Evolutionary conservation across 2,888 invertebrate species (phyloP).

Genomic region (Volucella inanis): DNA sequence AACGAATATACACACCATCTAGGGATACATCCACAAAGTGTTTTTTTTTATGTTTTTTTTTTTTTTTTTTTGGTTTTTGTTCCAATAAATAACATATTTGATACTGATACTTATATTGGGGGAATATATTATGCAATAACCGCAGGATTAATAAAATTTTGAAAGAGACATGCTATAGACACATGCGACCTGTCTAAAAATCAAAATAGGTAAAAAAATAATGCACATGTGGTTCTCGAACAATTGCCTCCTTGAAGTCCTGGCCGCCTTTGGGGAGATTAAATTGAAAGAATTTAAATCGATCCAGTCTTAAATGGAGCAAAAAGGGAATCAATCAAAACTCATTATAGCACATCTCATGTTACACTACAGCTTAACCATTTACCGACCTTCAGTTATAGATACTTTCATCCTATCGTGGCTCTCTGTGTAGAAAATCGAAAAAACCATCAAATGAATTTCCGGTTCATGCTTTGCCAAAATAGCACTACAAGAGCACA

Average conservation of each 20-base stretch:
- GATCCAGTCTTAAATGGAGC: background rate
- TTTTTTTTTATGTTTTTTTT: too few relatives aligned
- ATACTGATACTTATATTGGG: slow-evolving; percentile 57
- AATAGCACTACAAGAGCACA: slow-evolving; percentile 51
- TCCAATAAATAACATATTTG: slow-evolving; percentile 58
- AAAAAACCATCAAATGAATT: slow-evolving; percentile 56
- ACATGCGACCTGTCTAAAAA: too few relatives aligned
- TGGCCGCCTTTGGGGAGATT: too few relatives aligned
- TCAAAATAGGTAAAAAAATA: slow-evolving; percentile 10
- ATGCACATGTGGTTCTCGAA: slow-evolving; percentile 46
- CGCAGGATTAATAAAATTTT: slow-evolving; percentile 60
- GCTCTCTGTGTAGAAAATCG: slow-evolving; percentile 51
- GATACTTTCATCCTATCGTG: slow-evolving; percentile 6
- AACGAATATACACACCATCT: background rate
- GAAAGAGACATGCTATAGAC: slow-evolving; percentile 10
- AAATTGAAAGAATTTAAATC: too few relatives aligned
- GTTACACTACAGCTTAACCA: slow-evolving; percentile 42
- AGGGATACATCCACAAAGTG: background rate
- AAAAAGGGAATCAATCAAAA: slow-evolving; percentile 17
- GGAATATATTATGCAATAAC: slow-evolving; percentile 47
- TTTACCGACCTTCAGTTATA: slow-evolving; percentile 10
- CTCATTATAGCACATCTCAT: background rate
- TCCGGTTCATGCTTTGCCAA: slow-evolving; percentile 37
- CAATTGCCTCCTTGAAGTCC: too few relatives aligned
- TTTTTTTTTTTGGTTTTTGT: too few relatives aligned